Percentiles rank a stretch among this genome's conserved stretches.
Conservation (phyloP, 2,797 vertebrate genomes). For the Euthynnus affinis region DNA sequence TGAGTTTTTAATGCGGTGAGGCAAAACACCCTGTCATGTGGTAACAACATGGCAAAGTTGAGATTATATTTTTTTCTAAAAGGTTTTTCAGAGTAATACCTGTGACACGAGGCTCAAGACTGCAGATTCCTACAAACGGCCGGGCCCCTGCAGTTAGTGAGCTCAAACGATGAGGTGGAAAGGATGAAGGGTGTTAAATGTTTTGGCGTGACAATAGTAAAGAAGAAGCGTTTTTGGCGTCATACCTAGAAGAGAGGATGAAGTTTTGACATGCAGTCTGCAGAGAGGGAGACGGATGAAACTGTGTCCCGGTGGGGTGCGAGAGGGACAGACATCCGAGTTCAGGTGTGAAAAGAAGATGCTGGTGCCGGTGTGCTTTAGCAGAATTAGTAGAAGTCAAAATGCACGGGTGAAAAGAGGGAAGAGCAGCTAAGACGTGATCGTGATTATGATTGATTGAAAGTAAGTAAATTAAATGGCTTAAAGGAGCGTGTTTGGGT, state of each 20-base stretch:
- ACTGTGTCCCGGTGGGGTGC: background rate
- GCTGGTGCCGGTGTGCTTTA: no score
- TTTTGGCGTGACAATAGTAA: constrained; percentile 47
- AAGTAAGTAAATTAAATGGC: no score
- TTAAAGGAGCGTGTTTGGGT: no score
- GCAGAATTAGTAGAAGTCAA: no score
- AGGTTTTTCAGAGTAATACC: constrained; percentile 49
- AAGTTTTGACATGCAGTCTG: constrained; percentile 23
- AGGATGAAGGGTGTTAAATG: constrained; percentile 46
- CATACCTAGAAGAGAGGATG: constrained; percentile 27
- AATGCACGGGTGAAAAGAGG: no score
- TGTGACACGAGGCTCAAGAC: constrained; percentile 37
- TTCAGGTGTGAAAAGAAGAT: background rate
- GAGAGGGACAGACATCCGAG: background rate
- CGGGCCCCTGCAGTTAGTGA: constrained; percentile 30
- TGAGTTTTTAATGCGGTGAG: constrained; percentile 16
- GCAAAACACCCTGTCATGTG: background rate
- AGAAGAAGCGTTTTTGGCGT: background rate
- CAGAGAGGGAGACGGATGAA: background rate
- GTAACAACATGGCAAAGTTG: background rate
- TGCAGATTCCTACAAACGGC: constrained; percentile 34
- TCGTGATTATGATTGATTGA: no score
- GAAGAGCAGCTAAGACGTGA: no score
- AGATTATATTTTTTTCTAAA: constrained; percentile 32
- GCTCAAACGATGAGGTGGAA: constrained; percentile 24